Evolutionary conservation across 2,113 vertebrate genomes (phyloP), one percentile per base, ranked within the genome.

Genomic region (Peromyscus polionotus): DNA sequence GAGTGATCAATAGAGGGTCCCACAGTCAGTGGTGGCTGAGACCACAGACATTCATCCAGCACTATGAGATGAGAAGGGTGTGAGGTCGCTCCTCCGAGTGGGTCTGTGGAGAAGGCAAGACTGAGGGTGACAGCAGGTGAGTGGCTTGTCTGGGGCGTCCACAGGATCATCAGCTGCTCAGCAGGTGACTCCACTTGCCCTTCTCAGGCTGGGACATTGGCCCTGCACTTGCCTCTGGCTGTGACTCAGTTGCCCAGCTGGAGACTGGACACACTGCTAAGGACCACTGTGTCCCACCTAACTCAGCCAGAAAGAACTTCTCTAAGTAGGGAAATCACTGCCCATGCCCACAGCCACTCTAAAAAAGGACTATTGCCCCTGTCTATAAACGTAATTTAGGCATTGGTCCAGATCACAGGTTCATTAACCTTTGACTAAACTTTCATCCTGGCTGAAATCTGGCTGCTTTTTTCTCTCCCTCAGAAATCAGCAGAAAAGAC

Each of bases 141-240:
- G 42, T 42, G 42, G 42, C 42, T 42, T 42, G 42, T 42, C 42
- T 42, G 42, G 42, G 42, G 42, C 3, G 42, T 42, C 42, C 42
- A 42, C 42, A 3, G 42, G 42, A 42, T 42, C 42, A 42, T 42
- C 42, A 42, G 42, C 42, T 42, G 42, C 42, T 42, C 42, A 42
- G 42, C 42, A 42, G 42, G 42, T 42, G 42, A 42, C 42, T 42
- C 42, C 42, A 42, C 42, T 42, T 42, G 3, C 42, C 42, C 42
- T 42, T 42, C 42, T 0, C 0, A 12, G 26, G 22, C 59, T 0
- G 0, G 5, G 1, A 0, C 19, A 42, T 36, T 1, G 2, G 31
- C 16, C 24, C 83, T 6, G 8, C 33, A 7, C 6, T 0, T 33
- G 11, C 1, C 1, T 22, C 24, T 36, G n/a, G 19, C 51, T 36